Conservation (phyloP, 1,140 invertebrate species). For the Neodiprion lecontei region DNA sequence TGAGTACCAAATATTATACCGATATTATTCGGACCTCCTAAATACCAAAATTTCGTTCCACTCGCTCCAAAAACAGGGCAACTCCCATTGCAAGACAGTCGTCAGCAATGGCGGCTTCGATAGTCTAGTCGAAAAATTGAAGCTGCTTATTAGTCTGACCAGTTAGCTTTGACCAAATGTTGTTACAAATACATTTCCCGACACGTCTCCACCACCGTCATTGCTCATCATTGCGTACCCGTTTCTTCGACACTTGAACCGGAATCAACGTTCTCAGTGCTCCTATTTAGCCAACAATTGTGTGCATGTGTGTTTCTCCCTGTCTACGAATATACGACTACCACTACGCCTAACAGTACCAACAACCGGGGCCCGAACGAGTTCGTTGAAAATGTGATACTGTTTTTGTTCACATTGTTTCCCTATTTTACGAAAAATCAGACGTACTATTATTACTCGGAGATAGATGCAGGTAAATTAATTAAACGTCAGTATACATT, state of each 20-base stretch:
- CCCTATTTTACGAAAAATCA: too few species aligned
- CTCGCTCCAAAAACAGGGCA: constrained; percentile 33
- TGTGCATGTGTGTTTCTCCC: not conserved
- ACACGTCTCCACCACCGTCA: not conserved
- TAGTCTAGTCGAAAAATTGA: constrained; percentile 27
- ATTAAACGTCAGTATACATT: too few species aligned
- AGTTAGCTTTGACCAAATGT: not conserved
- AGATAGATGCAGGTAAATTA: not conserved
- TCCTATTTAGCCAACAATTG: not conserved
- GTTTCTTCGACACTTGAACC: too few species aligned
- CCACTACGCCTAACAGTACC: too few species aligned
- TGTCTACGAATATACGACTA: too few species aligned
- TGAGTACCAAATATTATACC: constrained; percentile 40
- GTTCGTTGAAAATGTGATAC: too few species aligned
- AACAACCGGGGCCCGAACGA: too few species aligned
- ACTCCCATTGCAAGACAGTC: constrained; percentile 43
- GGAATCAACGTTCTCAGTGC: too few species aligned
- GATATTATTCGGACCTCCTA: constrained; percentile 12
- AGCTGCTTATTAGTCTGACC: not conserved
- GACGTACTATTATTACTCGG: not conserved
- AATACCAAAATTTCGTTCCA: constrained; percentile 10
- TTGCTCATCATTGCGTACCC: too few species aligned
- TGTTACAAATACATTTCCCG: not conserved
- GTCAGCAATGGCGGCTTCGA: constrained; percentile 43
- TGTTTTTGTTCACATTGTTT: too few species aligned